Evolutionary conservation across 2,113 vertebrate genomes (phyloP).

Genomic region (Dissostichus mawsoni): DNA sequence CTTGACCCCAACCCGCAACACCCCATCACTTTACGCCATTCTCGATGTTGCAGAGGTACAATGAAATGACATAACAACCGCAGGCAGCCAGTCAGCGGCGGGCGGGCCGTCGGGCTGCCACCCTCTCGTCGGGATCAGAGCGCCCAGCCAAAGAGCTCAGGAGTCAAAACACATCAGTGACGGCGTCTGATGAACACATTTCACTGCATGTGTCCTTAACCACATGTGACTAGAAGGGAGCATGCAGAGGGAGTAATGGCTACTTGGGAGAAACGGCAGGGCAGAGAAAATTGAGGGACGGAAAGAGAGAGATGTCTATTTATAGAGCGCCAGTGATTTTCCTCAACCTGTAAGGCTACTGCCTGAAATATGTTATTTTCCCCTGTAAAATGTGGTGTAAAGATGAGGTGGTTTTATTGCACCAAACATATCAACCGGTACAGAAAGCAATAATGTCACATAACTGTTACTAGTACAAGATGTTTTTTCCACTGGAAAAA

Average conservation of each 20-base stretch:
- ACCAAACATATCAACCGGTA: constrained; percentile 32
- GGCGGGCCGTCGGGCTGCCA: constrained; percentile 49
- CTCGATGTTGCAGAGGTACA: constrained; percentile 56
- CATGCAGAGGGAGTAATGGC: constrained; percentile 33
- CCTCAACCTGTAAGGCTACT: constrained; percentile 63
- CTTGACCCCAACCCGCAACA: constrained; percentile 62
- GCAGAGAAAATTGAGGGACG: constrained; percentile 40
- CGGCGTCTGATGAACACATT: constrained; percentile 58
- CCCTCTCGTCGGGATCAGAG: constrained; percentile 65
- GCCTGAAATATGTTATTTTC: constrained; percentile 63
- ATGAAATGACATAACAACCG: constrained; percentile 66
- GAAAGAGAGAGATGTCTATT: constrained; percentile 60
- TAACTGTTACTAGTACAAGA: constrained; percentile 37
- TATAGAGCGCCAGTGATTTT: constrained; percentile 70
- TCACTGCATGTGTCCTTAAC: constrained; percentile 58
- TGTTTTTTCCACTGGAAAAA: constrained; percentile 11
- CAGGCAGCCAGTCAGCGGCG: constrained; percentile 61
- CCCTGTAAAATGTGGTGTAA: constrained; percentile 43
- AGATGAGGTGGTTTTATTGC: constrained; percentile 50
- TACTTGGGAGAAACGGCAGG: constrained; percentile 29
- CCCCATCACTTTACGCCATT: constrained; percentile 57
- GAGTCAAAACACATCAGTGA: constrained; percentile 72
- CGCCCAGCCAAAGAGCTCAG: constrained; percentile 61
- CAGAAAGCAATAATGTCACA: constrained; percentile 51
- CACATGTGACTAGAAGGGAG: constrained; percentile 48